Evolutionary conservation across 2,888 invertebrate genomes (phyloP).

Genomic region (Agrilus biguttatus): DNA sequence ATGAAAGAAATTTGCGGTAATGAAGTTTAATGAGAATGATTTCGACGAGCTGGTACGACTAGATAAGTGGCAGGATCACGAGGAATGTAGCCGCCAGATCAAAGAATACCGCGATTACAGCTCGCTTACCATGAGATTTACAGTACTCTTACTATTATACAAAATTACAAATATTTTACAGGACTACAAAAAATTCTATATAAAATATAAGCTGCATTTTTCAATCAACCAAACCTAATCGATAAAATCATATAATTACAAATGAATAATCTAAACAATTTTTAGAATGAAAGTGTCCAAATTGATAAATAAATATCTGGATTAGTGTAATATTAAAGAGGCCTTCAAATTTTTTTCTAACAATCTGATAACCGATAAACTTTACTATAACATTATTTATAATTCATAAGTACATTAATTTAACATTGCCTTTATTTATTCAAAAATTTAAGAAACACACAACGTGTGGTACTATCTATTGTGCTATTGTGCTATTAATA

Average conservation of each 20-base stretch:
- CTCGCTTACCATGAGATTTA: slow-evolving; percentile 9
- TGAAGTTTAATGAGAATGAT: slow-evolving; percentile 2
- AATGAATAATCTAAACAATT: not conserved
- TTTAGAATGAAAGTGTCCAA: not conserved
- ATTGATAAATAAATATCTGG: not conserved
- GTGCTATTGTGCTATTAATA: too few relatives aligned
- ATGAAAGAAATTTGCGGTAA: too few relatives aligned
- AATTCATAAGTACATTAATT: too few relatives aligned
- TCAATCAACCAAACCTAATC: too few relatives aligned
- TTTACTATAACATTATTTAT: too few relatives aligned
- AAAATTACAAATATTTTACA: too few relatives aligned
- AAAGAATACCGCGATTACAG: slow-evolving; percentile 20
- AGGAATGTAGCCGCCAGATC: slow-evolving; percentile 27
- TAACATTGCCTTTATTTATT: too few relatives aligned
- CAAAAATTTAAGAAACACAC: too few relatives aligned
- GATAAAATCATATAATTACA: not conserved
- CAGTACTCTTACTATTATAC: slow-evolving; percentile 2
- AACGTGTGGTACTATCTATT: too few relatives aligned
- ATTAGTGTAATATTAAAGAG: not conserved
- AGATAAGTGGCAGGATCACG: slow-evolving; percentile 21
- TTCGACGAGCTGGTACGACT: slow-evolving; percentile 13
- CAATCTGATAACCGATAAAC: too few relatives aligned
- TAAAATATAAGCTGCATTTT: too few relatives aligned
- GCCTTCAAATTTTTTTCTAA: not conserved
- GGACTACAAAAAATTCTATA: too few relatives aligned